Evolutionary conservation across 2,888 invertebrate species (phyloP).

Genomic region (Siphonodentalium dalli): DNA sequence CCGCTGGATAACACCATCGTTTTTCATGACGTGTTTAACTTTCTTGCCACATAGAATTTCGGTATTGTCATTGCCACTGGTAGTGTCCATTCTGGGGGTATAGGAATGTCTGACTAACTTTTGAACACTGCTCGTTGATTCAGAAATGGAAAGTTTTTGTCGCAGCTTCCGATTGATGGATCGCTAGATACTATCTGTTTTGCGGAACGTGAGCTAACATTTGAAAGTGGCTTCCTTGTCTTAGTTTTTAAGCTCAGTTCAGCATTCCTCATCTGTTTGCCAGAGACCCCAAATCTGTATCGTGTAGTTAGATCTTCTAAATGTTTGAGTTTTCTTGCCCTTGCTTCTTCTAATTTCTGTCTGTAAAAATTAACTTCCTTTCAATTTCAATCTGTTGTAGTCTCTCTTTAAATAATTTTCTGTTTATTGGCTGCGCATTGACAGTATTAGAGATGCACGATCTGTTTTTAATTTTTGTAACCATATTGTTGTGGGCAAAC

Average conservation of each 20-base stretch:
- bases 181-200: constrained; percentile 16
- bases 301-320: constrained; percentile 14
- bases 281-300: constrained; percentile 22
- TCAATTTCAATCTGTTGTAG: too few relatives aligned
- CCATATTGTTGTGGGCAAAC: constrained; percentile 26
- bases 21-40: not conserved
- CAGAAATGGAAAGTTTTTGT: not conserved
- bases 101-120: not conserved
- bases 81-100: not conserved
- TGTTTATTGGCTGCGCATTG: constrained; percentile 12
- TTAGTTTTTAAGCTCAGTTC: constrained; percentile 11
- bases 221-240: constrained; percentile 12
- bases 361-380: too few relatives aligned
- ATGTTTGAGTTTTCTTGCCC: constrained; percentile 7
- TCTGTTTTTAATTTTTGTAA: constrained; percentile 11
- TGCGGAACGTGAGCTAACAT: constrained; percentile 14
- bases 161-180: not conserved
- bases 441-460: constrained; percentile 4
- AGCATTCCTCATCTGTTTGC: constrained; percentile 20
- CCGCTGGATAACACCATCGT: not conserved
- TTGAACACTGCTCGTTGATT: constrained; percentile 5
- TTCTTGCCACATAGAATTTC: not conserved
- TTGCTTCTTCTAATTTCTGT: constrained; percentile 22
- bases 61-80: not conserved
- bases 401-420: constrained; percentile 15